Evolutionary conservation across 1,140 invertebrate species (phyloP), one percentile per base, ranked within the genome.

Genomic region (Sarcophaga bullata): DNA sequence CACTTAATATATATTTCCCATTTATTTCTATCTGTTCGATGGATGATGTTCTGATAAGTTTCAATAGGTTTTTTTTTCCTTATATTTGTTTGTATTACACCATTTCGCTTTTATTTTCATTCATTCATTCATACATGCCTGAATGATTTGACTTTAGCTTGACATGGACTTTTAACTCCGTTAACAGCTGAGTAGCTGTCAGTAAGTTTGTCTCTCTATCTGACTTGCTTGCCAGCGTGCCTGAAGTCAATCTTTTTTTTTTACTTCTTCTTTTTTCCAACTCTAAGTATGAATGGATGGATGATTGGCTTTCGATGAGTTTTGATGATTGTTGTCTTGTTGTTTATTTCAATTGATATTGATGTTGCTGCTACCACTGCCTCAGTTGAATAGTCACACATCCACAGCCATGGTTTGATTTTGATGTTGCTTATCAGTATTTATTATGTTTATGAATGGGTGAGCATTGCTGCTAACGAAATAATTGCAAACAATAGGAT

Each of bases 311-410:
- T n/a, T 58, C 54, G 54, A 58, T 58, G 54, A 58, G 54, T 58
- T 58, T 37, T 37, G 25, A 37, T 58, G 54, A 58, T 58, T 58
- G 54, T 13, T 58, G 54, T 11, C 54, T 58, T n/a, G 54, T 58
- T n/a, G n/a, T 37, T 37, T 58, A n/a, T 58, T 58, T 58, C 54
- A 58, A 58, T 58, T 58, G 54, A 58, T 58, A n/a, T 58, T 58
- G 54, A 13, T 58, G 54, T n/a, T 58, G 54, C 54, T 58, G 54
- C 54, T 58, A 13, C 54, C 6, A n/a, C 54, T n/a, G n/a, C 54
- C 25, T 37, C 4, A 37, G 25, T 37, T 37, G 25, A 37, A 37
- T 4, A 37, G 25, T 58, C 54, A 58, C 4, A 15, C 11, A 7
- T 11, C 54, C 15, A n/a, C 54, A 15, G 54, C n/a, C n/a, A n/a